phyloP scores from a whole-genome alignment of 2,113 vertebrate genomes.

The Perca schrenkii region DNA sequence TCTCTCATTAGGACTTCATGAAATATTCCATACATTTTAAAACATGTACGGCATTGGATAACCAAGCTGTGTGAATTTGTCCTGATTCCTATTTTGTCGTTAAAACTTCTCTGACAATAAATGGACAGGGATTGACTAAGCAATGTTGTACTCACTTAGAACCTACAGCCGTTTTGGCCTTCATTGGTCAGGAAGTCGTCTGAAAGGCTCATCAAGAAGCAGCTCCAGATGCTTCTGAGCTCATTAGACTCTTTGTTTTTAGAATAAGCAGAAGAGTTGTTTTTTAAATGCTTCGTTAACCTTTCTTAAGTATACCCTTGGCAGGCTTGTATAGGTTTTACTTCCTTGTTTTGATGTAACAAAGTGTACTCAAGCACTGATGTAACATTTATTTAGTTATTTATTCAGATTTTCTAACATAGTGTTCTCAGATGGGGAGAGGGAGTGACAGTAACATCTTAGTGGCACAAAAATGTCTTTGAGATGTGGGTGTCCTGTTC shows the following conservation, averaged over 20 bases:
- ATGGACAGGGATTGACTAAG: background rate
- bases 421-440: background rate
- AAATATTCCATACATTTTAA: constrained; percentile 45
- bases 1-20: constrained; percentile 17
- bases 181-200: constrained; percentile 59
- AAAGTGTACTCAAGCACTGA: background rate
- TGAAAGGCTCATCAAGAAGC: constrained; percentile 42
- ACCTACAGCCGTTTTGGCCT: constrained; percentile 32
- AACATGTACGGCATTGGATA: background rate
- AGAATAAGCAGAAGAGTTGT: constrained; percentile 16
- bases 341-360: constrained; percentile 19
- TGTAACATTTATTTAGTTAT: constrained; percentile 8
- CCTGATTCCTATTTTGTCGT: background rate
- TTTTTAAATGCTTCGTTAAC: constrained; percentile 48
- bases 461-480: background rate
- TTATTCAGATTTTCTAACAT: background rate
- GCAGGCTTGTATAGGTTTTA: constrained; percentile 23
- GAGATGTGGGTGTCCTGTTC: constrained; percentile 17
- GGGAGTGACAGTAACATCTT: background rate
- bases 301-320: constrained; percentile 34
- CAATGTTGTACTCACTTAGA: constrained; percentile 7
- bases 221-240: constrained; percentile 65
- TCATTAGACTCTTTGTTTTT: constrained; percentile 54
- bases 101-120: background rate
- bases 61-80: background rate